Evolutionary conservation across 2,113 vertebrate species (phyloP).

Genomic region (Anseranas semipalmata): DNA sequence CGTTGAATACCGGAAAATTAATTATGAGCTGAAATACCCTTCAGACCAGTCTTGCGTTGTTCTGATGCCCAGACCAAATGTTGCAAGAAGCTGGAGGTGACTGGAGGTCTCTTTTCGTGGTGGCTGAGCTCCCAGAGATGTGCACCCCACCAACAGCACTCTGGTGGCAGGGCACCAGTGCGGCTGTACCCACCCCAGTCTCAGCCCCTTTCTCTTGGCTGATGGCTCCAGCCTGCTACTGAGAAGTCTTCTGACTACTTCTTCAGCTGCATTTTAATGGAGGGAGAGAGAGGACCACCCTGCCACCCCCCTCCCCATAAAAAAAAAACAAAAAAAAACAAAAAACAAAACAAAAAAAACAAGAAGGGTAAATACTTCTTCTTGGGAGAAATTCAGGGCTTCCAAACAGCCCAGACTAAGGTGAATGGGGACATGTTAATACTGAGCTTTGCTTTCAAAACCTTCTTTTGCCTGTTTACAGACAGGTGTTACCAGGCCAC

Average conservation of each 20-base stretch:
- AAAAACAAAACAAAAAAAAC: neutral
- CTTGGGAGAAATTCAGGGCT: neutral
- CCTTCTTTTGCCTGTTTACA: neutral
- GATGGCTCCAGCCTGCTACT: neutral
- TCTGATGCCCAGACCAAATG: neutral
- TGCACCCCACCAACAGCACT: neutral
- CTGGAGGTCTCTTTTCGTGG: neutral
- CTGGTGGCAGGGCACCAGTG: accelerated
- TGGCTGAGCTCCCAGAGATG: neutral
- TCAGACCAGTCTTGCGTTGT: neutral
- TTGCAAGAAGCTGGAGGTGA: neutral
- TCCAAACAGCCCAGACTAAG: neutral
- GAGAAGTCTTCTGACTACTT: neutral
- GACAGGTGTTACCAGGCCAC: neutral
- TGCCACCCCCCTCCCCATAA: too few species aligned
- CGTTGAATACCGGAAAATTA: neutral
- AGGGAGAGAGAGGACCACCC: neutral
- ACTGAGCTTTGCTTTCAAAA: neutral
- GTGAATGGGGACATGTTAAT: neutral
- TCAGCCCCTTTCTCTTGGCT: neutral
- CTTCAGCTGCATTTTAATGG: neutral
- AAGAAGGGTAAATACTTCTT: neutral
- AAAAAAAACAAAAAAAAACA: too few species aligned
- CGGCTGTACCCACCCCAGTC: neutral
- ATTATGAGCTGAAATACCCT: neutral